Base-by-base conservation (phyloP, 2,797 vertebrate genomes). In the Dicrostonyx torquatus region DNA sequence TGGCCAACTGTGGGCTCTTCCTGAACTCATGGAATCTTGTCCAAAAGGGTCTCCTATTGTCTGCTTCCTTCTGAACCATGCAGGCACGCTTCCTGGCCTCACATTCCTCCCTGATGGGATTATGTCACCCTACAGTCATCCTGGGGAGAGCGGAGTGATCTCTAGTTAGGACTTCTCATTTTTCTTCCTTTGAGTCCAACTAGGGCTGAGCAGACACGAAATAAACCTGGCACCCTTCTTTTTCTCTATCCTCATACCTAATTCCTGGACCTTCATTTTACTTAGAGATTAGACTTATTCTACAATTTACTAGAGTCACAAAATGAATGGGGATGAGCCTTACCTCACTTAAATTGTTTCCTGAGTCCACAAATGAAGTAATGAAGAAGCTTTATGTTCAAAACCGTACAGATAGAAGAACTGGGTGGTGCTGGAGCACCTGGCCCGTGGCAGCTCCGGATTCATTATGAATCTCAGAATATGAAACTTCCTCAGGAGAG, bases 161-260 rank as follows among this genome's bases (percentile, higher is more conserved):
- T 55, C 22, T 24, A 40, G 20, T 50, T 50, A 78, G 48, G n/a
- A 37, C 75, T 87, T 37, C 6, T 40, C 78, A 34, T 75, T 89
- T 94, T 86, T 48, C 85, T 78, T 79, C 86, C 78, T 93, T 50
- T 82, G 87, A 93, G 68, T 68, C 84, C 91, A 93, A 55, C 64
- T 50, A 55, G 45, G 48, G 76, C 70, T 62, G 66, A 77, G 53
- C 31, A 92, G 87, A 95, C 29, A 48, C 1, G 29, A 53, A 89
- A 78, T 45, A 89, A 84, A 76, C 24, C 76, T 83, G 93, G 84
- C 72, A 64, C 20, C 10, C 0, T 73, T 37, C 24, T 64, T 40
- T 73, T 84, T 53, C 72, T 89, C 72, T 29, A 60, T 75, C 83
- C 87, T 75, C 40, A 48, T 3, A 2, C 68, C 29, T 77, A 89